These are phyloP conservation scores for Eilema caniola DNA, from an alignment of 2,888 invertebrate species.

Conservation along the genomic window DNA sequence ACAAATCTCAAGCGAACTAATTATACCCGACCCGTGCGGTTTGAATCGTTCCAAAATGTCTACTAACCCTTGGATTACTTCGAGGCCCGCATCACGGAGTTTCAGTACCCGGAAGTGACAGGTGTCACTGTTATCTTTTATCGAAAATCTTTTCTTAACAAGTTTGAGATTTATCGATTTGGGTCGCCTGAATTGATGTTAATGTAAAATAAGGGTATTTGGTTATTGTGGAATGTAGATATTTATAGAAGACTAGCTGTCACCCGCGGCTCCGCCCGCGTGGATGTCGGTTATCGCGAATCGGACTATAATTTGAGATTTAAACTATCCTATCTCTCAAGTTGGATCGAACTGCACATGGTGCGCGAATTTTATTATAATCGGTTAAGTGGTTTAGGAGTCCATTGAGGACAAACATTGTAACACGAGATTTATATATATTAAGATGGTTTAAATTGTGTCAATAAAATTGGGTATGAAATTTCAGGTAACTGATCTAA, in stretches of 20 bases:
- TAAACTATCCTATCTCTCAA: too few relatives aligned
- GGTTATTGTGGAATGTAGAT: background rate
- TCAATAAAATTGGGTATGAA: background rate
- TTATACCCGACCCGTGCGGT: slow-evolving; percentile 29
- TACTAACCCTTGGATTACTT: slow-evolving; percentile 40
- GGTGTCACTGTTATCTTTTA: slow-evolving; percentile 48
- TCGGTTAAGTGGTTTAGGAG: too few relatives aligned
- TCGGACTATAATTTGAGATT: too few relatives aligned
- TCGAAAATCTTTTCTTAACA: slow-evolving; percentile 49
- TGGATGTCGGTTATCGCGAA: too few relatives aligned
- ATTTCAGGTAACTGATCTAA: background rate
- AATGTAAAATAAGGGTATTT: slow-evolving; percentile 24
- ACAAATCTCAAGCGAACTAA: slow-evolving; percentile 43
- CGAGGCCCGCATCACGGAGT: slow-evolving; percentile 43
- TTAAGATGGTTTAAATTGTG: background rate
- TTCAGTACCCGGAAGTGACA: slow-evolving; percentile 47
- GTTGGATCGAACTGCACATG: too few relatives aligned
- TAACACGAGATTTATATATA: too few relatives aligned
- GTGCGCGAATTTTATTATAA: too few relatives aligned
- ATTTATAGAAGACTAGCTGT: background rate
- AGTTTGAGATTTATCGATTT: slow-evolving; percentile 50
- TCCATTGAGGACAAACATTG: too few relatives aligned
- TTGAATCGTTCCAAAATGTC: slow-evolving; percentile 39
- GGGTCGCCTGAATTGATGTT: slow-evolving; percentile 16
- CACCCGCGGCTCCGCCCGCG: too few relatives aligned